phyloP scores from a whole-genome alignment of 1,140 invertebrate species.

The Cotesia chilonis region DNA sequence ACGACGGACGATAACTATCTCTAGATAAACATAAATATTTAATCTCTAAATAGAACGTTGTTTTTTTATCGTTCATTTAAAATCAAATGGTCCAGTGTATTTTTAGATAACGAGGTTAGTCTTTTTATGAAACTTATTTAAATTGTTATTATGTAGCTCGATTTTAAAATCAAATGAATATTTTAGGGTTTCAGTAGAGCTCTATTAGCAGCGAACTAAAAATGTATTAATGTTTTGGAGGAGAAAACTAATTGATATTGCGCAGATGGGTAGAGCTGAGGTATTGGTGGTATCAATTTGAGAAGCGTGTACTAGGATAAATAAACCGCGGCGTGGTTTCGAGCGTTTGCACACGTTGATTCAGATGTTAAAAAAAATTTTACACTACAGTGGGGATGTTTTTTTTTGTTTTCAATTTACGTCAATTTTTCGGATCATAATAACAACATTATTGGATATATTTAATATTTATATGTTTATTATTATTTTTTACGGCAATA shows the following conservation, averaged over 20 bases:
- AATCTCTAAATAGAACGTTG: too few relatives aligned
- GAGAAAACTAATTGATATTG: slow-evolving; percentile 47
- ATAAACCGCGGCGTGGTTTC: slow-evolving; percentile 39
- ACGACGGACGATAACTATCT: too few relatives aligned
- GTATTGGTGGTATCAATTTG: slow-evolving; percentile 50
- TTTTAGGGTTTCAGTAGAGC: neutral
- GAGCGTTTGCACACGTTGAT: slow-evolving; percentile 49
- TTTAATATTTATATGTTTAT: too few relatives aligned
- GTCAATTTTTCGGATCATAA: neutral
- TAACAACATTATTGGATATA: neutral
- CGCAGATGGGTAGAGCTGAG: slow-evolving; percentile 41
- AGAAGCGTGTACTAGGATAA: slow-evolving; percentile 42
- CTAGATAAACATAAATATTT: too few relatives aligned
- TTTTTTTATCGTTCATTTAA: too few relatives aligned
- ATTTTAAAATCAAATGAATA: neutral
- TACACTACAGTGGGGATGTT: neutral
- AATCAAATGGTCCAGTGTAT: too few relatives aligned
- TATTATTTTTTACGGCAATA: too few relatives aligned
- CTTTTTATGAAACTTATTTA: too few relatives aligned
- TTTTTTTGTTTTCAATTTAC: neutral
- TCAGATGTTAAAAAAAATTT: slow-evolving; percentile 42
- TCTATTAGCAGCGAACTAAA: neutral
- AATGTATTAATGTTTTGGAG: slow-evolving; percentile 10
- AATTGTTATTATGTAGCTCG: neutral
- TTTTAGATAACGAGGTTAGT: too few relatives aligned